Evolutionary conservation across 1,140 invertebrate genomes (phyloP).

Genomic region (Apis mellifera): Amel_HAv3.1 CM009944.2:6562501-6563000

Average conservation of each 20-base stretch:
- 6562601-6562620: not conserved
- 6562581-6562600: not conserved
- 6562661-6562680: not conserved
- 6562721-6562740: too few relatives aligned
- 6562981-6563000: not conserved
- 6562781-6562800: not conserved
- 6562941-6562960: not conserved
- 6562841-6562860: not conserved
- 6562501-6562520: not conserved
- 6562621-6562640: not conserved
- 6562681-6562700: too few relatives aligned
- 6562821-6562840: not conserved
- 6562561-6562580: not conserved
- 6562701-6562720: not conserved
- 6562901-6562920: not conserved
- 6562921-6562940: not conserved
- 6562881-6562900: constrained; percentile 16
- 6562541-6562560: not conserved
- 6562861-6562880: not conserved
- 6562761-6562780: not conserved
- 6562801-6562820: not conserved
- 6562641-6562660: constrained; percentile 36
- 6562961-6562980: not conserved
- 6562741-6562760: not conserved
- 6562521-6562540: not conserved